phyloP scores from a whole-genome alignment of 2,113 vertebrate genomes.

The Chloroceryle aenea region DNA sequence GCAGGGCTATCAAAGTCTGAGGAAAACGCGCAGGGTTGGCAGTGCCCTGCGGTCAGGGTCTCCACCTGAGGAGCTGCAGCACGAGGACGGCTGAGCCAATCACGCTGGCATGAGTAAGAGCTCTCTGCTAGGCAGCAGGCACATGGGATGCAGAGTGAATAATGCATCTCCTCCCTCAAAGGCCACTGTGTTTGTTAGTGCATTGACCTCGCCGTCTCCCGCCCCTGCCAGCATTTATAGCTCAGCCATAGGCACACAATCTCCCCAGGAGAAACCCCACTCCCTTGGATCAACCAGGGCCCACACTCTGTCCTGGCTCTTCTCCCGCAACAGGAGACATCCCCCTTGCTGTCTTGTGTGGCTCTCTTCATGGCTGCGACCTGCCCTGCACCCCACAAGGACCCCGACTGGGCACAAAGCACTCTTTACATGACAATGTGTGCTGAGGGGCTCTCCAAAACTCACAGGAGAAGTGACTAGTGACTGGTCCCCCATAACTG shows the following conservation, averaged over 20 bases:
- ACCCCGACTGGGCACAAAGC: not conserved
- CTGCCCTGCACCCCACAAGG: not conserved
- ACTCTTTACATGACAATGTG: not conserved
- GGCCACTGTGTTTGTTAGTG: not conserved
- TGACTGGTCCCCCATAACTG: not conserved
- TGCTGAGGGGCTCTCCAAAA: not conserved
- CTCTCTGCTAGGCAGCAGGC: not conserved
- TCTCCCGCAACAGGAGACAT: not conserved
- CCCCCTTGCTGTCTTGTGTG: not conserved
- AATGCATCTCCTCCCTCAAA: not conserved
- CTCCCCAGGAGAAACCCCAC: not conserved
- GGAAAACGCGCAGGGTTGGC: accelerated
- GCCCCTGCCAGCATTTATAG: not conserved
- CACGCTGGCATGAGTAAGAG: not conserved
- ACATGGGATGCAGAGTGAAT: not conserved
- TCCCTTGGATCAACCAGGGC: not conserved
- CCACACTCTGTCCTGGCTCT: not conserved
- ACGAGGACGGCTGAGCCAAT: not conserved
- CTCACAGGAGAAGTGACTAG: accelerated
- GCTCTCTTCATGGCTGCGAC: not conserved
- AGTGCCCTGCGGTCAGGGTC: not conserved
- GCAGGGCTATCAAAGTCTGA: accelerated
- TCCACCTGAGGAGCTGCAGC: not conserved
- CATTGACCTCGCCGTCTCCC: not conserved
- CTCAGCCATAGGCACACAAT: accelerated